Conservation (phyloP, 2,113 vertebrate species). For the Thymallus thymallus region DNA sequence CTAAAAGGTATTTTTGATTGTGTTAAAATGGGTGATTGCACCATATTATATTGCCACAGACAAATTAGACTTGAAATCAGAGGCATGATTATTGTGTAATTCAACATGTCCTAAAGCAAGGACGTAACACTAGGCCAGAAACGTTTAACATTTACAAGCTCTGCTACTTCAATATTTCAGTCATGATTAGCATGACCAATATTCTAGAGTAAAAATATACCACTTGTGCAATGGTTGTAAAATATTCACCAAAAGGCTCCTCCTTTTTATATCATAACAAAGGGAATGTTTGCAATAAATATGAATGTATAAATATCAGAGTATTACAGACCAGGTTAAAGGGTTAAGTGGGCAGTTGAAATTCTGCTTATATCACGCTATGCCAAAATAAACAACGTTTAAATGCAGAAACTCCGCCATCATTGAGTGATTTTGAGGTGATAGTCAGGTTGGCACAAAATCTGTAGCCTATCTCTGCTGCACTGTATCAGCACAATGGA, state of each 20-base stretch:
- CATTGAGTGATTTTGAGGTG: no score
- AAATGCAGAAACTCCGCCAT: no score
- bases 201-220: slow-evolving; percentile 8
- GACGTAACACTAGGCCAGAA: not conserved
- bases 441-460: no score
- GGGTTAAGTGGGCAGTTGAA: no score
- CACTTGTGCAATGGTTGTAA: slow-evolving; percentile 21
- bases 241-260: slow-evolving; percentile 17
- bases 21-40: not conserved
- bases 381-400: no score
- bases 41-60: not conserved
- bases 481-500: no score
- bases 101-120: not conserved
- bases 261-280: slow-evolving; percentile 31
- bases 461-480: no score
- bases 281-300: slow-evolving; percentile 52
- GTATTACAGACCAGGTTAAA: not conserved
- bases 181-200: slow-evolving; percentile 22
- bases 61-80: not conserved
- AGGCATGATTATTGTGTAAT: not conserved
- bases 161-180: not conserved
- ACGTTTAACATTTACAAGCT: not conserved
- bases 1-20: not conserved
- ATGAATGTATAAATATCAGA: slow-evolving; percentile 61
- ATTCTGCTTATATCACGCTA: no score